A percentile compares a stretch with the other conserved stretches of the same genome.
These are phyloP conservation scores for Phalanger gymnotis DNA, from an alignment of 2,797 vertebrate species.

Conservation along the genomic window DNA sequence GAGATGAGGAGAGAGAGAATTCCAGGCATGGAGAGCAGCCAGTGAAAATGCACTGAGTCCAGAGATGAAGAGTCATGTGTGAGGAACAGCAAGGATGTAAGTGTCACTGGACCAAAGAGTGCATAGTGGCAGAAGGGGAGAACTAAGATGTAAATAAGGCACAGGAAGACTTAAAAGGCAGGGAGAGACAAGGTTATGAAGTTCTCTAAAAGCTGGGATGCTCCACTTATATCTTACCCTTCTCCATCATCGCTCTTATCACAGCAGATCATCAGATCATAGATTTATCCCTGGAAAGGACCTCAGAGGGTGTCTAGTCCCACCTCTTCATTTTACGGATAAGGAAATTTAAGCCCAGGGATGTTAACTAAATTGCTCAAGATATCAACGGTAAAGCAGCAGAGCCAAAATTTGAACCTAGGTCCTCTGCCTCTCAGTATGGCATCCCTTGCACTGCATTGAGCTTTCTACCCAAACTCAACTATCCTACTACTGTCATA, in stretches of 20 bases:
- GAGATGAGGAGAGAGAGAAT: background rate
- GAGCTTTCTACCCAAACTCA: too few relatives aligned
- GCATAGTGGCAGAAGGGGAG: background rate
- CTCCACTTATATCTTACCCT: background rate
- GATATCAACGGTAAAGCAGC: background rate
- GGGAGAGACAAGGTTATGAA: background rate
- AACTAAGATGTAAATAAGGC: background rate
- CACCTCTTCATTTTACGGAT: background rate
- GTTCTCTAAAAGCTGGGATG: too few relatives aligned
- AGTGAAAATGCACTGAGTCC: background rate
- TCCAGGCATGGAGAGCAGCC: background rate
- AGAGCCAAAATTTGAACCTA: background rate
- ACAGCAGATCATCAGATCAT: background rate
- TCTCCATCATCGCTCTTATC: background rate
- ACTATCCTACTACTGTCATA: too few relatives aligned
- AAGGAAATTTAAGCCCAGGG: background rate
- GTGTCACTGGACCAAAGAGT: background rate
- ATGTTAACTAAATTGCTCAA: background rate
- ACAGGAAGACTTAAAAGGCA: background rate
- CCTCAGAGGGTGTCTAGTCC: background rate
- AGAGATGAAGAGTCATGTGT: background rate
- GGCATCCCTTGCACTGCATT: too few relatives aligned
- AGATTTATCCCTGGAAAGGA: background rate
- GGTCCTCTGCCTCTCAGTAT: too few relatives aligned
- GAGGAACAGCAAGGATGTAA: background rate